phyloP scores from a whole-genome alignment of 2,888 invertebrate genomes.

The Autographa gamma region DNA sequence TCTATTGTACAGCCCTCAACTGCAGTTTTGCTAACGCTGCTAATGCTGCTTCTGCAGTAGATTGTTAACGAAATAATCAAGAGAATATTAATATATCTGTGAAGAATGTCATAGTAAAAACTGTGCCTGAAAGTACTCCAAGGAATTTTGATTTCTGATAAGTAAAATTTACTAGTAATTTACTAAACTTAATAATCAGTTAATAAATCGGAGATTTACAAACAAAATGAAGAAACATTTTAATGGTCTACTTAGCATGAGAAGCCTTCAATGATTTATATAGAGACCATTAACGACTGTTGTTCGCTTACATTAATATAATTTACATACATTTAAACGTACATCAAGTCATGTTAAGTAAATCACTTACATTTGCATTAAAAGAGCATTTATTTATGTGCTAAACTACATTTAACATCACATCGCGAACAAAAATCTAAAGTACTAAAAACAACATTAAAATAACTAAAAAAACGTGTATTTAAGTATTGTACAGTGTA shows the following conservation, averaged over 20 bases:
- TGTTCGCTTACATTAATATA: constrained; percentile 7
- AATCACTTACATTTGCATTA: not conserved
- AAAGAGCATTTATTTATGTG: not conserved
- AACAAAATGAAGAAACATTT: not conserved
- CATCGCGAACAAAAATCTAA: constrained; percentile 13
- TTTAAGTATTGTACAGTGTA: no score
- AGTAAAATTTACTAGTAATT: no score
- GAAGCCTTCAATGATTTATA: not conserved
- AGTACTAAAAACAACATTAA: not conserved
- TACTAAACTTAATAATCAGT: not conserved
- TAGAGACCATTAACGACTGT: not conserved
- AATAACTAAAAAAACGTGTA: no score
- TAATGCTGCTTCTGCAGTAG: no score
- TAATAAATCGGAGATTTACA: not conserved
- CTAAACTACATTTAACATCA: not conserved
- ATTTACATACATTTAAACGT: constrained; percentile 3
- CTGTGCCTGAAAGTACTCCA: no score
- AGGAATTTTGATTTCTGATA: no score
- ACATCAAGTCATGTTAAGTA: constrained; percentile 1
- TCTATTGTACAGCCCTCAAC: not conserved
- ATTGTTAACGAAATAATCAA: no score
- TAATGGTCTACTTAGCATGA: not conserved
- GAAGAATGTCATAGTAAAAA: no score
- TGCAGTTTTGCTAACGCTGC: no score
- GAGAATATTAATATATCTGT: no score